phyloP scores from a whole-genome alignment of 92 coral and sea anemone genomes.

The Phenganax stokvisi region DNA sequence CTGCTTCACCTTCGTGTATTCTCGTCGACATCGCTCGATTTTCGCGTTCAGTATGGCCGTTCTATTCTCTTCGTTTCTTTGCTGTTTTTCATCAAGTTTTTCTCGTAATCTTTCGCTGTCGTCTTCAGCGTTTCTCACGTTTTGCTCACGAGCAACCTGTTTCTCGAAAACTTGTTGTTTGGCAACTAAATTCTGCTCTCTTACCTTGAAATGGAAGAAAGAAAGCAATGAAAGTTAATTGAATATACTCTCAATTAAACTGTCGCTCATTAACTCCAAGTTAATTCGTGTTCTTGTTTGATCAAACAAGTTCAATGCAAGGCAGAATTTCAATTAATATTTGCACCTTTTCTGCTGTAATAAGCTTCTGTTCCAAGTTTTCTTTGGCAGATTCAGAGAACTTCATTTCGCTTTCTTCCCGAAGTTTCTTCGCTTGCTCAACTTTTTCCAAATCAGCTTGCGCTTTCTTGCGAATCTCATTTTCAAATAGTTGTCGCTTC shows the following conservation, averaged over 20 bases:
- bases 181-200: slow-evolving; percentile 5
- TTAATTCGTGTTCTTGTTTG: no score
- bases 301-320: no score
- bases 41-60: slow-evolving; percentile 32
- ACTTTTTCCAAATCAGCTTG: slow-evolving; percentile 10
- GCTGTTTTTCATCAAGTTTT: slow-evolving; percentile 25
- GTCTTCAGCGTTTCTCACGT: not conserved
- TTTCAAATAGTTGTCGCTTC: slow-evolving; percentile 13
- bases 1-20: slow-evolving; percentile 11
- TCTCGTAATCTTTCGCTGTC: slow-evolving; percentile 2
- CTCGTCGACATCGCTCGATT: slow-evolving; percentile 24
- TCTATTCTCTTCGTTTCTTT: slow-evolving; percentile 19
- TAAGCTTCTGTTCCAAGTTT: slow-evolving; percentile 11
- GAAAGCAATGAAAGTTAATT: no score
- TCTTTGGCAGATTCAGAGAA: slow-evolving; percentile 22
- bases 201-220: not conserved
- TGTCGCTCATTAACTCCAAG: no score
- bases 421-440: slow-evolving; percentile 2
- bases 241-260: no score
- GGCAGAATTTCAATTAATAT: no score
- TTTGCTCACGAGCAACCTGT: not conserved
- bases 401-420: slow-evolving; percentile 15
- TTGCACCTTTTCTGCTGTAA: not conserved
- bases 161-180: not conserved
- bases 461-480: slow-evolving; percentile 22